phyloP scores from a whole-genome alignment of 2,113 vertebrate species.

The Dasypus novemcinctus region DNA sequence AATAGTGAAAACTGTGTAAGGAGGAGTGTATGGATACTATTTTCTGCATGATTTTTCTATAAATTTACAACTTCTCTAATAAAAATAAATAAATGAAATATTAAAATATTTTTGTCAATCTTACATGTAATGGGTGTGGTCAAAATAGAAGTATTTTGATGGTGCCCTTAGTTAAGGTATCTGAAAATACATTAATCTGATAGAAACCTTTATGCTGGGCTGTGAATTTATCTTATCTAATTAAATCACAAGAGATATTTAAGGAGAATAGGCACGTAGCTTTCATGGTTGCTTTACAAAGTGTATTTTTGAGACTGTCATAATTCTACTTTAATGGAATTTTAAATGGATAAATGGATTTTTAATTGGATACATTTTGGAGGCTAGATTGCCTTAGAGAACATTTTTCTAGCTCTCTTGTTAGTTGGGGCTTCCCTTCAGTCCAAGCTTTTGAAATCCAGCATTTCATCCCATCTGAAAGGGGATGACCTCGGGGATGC shows the following conservation, averaged over 20 bases:
- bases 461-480: background rate
- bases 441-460: background rate
- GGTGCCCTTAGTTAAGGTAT: background rate
- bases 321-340: background rate
- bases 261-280: background rate
- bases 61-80: no score
- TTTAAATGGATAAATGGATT: conserved; percentile 21
- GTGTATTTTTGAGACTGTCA: background rate
- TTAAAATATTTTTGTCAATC: background rate
- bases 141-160: background rate
- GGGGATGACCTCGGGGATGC: background rate
- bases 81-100: no score
- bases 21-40: no score
- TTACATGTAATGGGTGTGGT: background rate
- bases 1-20: no score
- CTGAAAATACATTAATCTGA: background rate
- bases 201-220: background rate
- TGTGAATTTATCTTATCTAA: background rate
- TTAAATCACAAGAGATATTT: background rate
- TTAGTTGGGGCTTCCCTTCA: conserved; percentile 30
- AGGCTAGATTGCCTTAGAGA: conserved; percentile 32
- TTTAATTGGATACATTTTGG: conserved; percentile 43
- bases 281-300: conserved; percentile 8
- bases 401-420: background rate
- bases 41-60: no score